Conservation (phyloP, 2,113 vertebrate genomes). For the Hyla sarda region DNA sequence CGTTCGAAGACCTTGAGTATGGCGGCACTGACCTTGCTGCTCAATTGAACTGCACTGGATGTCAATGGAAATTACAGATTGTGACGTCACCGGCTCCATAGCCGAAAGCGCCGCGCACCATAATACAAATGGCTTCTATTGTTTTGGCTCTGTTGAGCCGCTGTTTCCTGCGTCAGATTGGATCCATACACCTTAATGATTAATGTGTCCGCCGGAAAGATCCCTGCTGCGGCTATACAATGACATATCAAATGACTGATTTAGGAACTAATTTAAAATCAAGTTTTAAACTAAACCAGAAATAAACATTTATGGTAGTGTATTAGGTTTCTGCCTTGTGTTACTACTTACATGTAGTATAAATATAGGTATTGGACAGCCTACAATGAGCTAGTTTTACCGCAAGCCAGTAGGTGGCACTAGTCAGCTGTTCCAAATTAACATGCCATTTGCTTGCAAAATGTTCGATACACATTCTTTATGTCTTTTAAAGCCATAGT, state of each 20-base stretch:
- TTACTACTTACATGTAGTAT: not conserved
- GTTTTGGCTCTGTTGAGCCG: conserved; percentile 2
- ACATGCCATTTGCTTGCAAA: not conserved
- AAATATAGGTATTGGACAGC: not conserved
- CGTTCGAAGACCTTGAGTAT: conserved; percentile 39
- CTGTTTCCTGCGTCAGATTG: not conserved
- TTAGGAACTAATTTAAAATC: not conserved
- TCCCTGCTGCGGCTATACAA: not conserved
- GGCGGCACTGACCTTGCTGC: conserved; percentile 44
- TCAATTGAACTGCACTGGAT: conserved; percentile 47
- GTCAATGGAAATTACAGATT: conserved; percentile 54
- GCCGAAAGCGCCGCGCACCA: conserved; percentile 3
- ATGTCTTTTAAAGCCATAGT: not conserved
- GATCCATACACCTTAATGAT: conserved; percentile 18
- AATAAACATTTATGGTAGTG: not conserved
- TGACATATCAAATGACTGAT: not conserved
- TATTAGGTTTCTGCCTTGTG: not conserved
- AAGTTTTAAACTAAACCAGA: not conserved
- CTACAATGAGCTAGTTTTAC: not conserved
- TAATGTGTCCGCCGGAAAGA: not conserved
- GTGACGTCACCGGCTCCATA: not conserved
- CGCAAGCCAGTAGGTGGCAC: conserved; percentile 26
- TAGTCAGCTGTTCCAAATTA: not conserved
- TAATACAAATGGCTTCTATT: not conserved
- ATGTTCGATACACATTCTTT: not conserved